Base-by-base conservation (phyloP, 2,113 vertebrate species). In the Rhizomys pruinosus region DNA sequence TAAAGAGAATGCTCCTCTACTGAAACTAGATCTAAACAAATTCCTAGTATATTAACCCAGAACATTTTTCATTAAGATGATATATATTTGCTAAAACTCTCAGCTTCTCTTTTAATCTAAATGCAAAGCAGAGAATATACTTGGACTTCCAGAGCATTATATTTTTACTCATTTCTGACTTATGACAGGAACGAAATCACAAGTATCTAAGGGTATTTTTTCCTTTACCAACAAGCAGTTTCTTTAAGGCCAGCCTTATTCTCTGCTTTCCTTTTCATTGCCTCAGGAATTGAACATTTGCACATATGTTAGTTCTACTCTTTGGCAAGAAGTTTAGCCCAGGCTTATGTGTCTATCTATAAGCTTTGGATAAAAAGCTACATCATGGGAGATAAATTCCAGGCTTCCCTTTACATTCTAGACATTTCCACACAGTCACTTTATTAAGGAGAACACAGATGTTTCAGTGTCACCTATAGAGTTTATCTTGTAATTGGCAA, bases 91-190 rank as follows among this genome's bases (percentile, higher is more conserved):
- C 20, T 32, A 84, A 89, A 88, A 59, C 55, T 87, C 80, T 93
- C 73, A 66, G 47, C 37, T 80, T 77, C 5, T 22, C 64, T 88
- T 78, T 96, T 89, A 79, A 92, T 0, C 1, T 63, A 91, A 95
- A 89, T 22, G 66, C 79, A 74, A 17, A 95, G 95, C 16, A 32
- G 10, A 61, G 25, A 94, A 95, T 39, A 25, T 2, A 63, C 10
- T 29, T 69, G 32, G 96, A 96, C 76, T 7, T 2, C 61, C 94
- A 97, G 96, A 97, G 98, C 92, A 95, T 92, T 76, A 82, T 95
- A 95, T 96, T 82, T 95, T 96, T 85, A 98, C 94, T 97, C 91
- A 69, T 98, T 99, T 98, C 98, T 98, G 92, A 98, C 97, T 97
- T 98, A 98, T 97, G 97, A 98, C 90, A 97, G 96, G 96, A 97